Conservation (phyloP, 2,113 vertebrate species). For the Hemicordylus capensis region DNA sequence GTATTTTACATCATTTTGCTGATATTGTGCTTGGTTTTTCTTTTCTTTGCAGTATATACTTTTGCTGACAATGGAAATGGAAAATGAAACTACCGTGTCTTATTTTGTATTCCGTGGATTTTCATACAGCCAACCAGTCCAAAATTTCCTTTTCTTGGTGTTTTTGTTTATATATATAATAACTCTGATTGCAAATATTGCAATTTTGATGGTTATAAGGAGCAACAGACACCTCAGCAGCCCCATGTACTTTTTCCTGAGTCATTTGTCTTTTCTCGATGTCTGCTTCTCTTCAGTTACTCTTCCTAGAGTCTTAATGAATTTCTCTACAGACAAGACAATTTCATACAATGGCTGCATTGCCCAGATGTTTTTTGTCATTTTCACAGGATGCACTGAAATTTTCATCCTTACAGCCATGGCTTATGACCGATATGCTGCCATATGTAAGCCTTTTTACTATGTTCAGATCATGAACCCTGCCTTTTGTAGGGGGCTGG, state of each 20-base stretch:
- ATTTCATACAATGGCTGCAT: not conserved
- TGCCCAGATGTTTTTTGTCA: slow-evolving; percentile 26
- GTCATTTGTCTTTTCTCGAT: slow-evolving; percentile 6
- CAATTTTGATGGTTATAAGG: not conserved
- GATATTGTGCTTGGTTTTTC: too few species aligned
- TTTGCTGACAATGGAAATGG: not conserved
- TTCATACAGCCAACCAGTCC: not conserved
- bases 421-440: slow-evolving; percentile 21
- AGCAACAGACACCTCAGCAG: not conserved
- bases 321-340: not conserved
- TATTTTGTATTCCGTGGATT: slow-evolving; percentile 13
- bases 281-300: slow-evolving; percentile 14
- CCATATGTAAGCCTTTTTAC: slow-evolving; percentile 17
- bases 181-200: slow-evolving; percentile 23
- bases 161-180: slow-evolving; percentile 22
- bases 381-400: slow-evolving; percentile 16
- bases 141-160: not conserved
- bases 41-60: not conserved
- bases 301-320: slow-evolving; percentile 7
- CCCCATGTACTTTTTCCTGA: slow-evolving; percentile 38
- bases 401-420: slow-evolving; percentile 21
- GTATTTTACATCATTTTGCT: too few species aligned
- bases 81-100: not conserved
- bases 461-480: not conserved
- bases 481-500: not conserved